Percentiles rank a stretch among this genome's conserved stretches.
phyloP scores from a whole-genome alignment of 2,888 invertebrate genomes.

The Phanerotoma sp. region DNA sequence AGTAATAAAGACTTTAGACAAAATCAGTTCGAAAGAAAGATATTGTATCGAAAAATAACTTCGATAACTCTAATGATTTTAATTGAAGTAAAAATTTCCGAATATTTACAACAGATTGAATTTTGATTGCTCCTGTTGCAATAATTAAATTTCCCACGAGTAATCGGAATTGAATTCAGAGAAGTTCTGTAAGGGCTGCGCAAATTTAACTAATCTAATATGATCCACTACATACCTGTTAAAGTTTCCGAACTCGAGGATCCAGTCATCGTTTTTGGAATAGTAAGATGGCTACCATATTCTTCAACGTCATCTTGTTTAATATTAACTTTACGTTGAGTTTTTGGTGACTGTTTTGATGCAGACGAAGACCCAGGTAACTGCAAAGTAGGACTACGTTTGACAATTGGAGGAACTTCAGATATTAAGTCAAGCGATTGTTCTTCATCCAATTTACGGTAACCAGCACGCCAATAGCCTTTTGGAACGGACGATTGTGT shows the following conservation, averaged over 20 bases:
- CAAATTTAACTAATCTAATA: too few relatives aligned
- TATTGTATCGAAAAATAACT: too few relatives aligned
- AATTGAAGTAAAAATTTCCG: too few relatives aligned
- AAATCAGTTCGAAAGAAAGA: too few relatives aligned
- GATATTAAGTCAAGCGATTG: conserved; percentile 51
- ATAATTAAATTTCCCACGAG: too few relatives aligned
- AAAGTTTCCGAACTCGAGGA: conserved; percentile 78
- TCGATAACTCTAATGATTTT: too few relatives aligned
- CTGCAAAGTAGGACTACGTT: conserved; percentile 45
- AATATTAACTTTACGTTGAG: conserved; percentile 56
- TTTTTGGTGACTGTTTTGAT: conserved; percentile 38
- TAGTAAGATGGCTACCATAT: conserved; percentile 67
- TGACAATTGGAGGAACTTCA: conserved; percentile 50
- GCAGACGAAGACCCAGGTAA: conserved; percentile 30
- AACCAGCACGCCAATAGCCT: conserved; percentile 66
- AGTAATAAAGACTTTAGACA: too few relatives aligned
- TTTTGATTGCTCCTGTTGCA: too few relatives aligned
- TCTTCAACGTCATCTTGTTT: conserved; percentile 60
- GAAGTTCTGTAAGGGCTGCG: too few relatives aligned
- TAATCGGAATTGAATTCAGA: not conserved
- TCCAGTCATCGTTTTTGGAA: conserved; percentile 72
- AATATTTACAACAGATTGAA: too few relatives aligned
- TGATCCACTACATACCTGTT: conserved; percentile 68
- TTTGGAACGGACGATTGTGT: conserved; percentile 51
- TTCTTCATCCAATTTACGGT: conserved; percentile 65